Base-by-base conservation (phyloP, 2,888 invertebrate genomes). In the Apamea monoglypha region DNA sequence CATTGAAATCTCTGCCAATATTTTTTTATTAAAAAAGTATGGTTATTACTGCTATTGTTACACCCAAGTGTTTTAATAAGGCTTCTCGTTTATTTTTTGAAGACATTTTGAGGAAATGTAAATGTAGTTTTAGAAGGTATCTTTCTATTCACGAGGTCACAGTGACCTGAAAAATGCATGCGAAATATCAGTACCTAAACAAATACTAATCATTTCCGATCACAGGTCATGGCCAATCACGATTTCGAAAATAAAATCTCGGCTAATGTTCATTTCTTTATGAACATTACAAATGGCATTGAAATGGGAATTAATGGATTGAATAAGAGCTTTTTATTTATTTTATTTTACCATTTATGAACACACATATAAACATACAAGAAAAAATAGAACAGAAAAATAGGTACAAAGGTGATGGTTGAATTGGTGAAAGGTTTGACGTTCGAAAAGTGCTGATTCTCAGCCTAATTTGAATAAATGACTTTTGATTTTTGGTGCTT, bases 1-100 rank as follows among this genome's bases (percentile, higher is more conserved):
- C 8, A 40, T 4, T 4, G 0, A 40, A 18, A 53, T 40, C 18
- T 40, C 18, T 18, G 36, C 44, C 76, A 76, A 76, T 78, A 32
- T 50, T 78, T 47, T 78, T 78, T 78, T 79, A 79, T 61, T 68
- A 10, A 61, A n/a, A 68, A 61, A n/a, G 0, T 61, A 79, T 44
- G 67, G 21, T 61, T 68, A 63, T 32, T 7, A 25, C 32, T 36
- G 18, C 63, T 32, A 53, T 79, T 68, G 80, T 68, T 61, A 4
- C 14, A 53, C 32, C 2, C 7, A 67, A 47, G 29, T 4, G 25
- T 79, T 61, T 68, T 40, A 50, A 32, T n/a, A 69, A 44, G 47
- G n/a, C 21, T 21, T 44, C 25, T 21, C 7, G 6, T 64, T 44
- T 50, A 50, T 78, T 63, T 2, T 32, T 53, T 68, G 6, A 68